Evolutionary conservation across 2,888 invertebrate species (phyloP), one percentile per base, ranked within the genome.

Genomic region (Xestia rhomboidea): DNA sequence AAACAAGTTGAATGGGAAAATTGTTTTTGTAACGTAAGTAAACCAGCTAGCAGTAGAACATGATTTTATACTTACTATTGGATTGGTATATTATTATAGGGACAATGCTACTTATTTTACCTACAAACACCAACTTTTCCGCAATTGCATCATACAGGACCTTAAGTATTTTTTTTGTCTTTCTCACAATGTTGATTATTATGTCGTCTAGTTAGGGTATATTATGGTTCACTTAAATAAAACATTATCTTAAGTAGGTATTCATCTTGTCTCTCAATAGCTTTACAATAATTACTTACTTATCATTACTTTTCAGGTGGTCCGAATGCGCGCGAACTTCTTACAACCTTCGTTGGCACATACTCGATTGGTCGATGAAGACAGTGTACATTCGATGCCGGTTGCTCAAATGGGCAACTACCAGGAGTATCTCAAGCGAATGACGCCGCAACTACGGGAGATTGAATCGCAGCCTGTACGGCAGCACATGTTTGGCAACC

Each of bases 341-440:
- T 96, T 99, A 60, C 98, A 98, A 90, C 98, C 98, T 5, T 98
- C 98, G 27, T 97, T 98, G 64, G 97, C 98, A 41, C 98, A 98
- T 84, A 98, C 98, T 1, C 97, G 98, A 77, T 94, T 98, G 69
- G 97, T 98, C 74, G 98, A 99, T 92, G 99, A 99, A 91, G 99
- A 99, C 95, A 98, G 98, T 88, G 97, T 99, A 15, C 99, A 99
- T 95, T 99, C 98, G 78, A 98, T 99, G 97, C 99, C 99, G 10
- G 99, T 99, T 34, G 98, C 99, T 34, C 99, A 99, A 95, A 99
- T 99, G 99, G 99, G 99, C 90, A 99, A 99, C 97, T 99, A 99
- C 95, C 99, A 99, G 95, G 99, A 99, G 94, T 99, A 99, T 93
- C 97, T 99, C 81, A 99, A 99, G 96, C 98, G 99, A 76, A 98